Base-by-base conservation (phyloP, 2,113 vertebrate genomes). In the Amia ocellicauda region DNA sequence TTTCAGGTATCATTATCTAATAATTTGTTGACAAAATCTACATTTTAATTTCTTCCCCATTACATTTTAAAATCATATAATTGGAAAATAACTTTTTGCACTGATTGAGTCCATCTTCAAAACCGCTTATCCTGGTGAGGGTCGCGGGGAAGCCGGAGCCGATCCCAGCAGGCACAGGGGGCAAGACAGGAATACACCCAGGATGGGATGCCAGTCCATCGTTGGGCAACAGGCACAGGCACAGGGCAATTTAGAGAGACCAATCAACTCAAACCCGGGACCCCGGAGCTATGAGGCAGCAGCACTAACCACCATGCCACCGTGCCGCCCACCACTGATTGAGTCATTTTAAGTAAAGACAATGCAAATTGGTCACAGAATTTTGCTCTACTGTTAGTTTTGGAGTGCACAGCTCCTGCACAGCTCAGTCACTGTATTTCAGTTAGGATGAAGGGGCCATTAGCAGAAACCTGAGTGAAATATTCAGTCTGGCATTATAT, bases 401-500 rank as follows among this genome's bases (percentile, higher is more conserved):
- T 47, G 8, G 16, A 47, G 14, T 8, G 13, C n/a, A n/a, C 13
- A 47, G 13, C 10, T 16, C 10, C 16, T 47, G 13, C 13, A n/a
- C n/a, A 47, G 16, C 4, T 47, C 43, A 47, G 43, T 7, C 31
- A 47, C 20, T 20, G 56, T 23, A 36, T n/a, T 41, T 41, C 20
- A 58, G 19, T 24, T 26, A n/a, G 3, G 23, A 28, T 9, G 45
- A 8, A 20, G 19, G 28, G 24, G 29, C 24, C 61, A 20, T n/a
- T 45, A 26, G 29, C n/a, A 55, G 49, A 20, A 3, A 27, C 9
- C 10, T 26, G 42, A 8, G 9, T 8, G 13, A 23, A 41, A 13
- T 29, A n/a, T 24, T 58, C 42, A 1, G 40, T 36, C 58, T 71
- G 73, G 61, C 65, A 69, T 56, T 67, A 66, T 5, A 2, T 16